These are phyloP conservation scores for Leptarthrus brevirostris DNA, from an alignment of 2,888 invertebrate species.

Conservation along the genomic window DNA sequence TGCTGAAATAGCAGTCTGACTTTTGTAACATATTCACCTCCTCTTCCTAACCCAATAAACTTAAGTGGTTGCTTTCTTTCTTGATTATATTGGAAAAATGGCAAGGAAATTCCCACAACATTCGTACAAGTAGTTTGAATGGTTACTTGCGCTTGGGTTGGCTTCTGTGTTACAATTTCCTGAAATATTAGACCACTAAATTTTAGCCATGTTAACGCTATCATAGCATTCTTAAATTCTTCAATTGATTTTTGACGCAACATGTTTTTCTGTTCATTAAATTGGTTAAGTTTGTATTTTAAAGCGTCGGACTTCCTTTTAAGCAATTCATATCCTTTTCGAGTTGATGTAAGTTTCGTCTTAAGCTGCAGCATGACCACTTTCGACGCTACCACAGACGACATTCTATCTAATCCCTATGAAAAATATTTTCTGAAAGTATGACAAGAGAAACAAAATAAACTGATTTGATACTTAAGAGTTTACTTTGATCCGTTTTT, in stretches of 20 bases:
- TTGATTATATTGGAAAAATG: not conserved
- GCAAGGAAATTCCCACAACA: not conserved
- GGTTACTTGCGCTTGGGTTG: not conserved
- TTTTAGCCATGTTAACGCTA: not conserved
- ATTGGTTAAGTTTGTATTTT: not conserved
- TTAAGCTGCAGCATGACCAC: not conserved
- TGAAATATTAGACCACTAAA: not conserved
- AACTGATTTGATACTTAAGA: too few species aligned
- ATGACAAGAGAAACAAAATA: too few species aligned
- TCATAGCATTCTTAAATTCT: not conserved
- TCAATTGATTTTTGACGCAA: not conserved
- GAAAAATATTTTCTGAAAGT: too few species aligned
- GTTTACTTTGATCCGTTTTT: too few species aligned
- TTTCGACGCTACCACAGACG: not conserved
- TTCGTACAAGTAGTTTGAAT: not conserved
- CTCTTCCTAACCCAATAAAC: slow-evolving; percentile 39
- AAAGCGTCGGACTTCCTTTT: slow-evolving; percentile 30
- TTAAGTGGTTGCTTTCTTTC: not conserved
- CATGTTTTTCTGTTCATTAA: not conserved
- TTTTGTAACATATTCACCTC: slow-evolving; percentile 44
- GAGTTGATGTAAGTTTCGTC: slow-evolving; percentile 1
- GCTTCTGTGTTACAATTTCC: not conserved
- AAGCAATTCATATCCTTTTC: not conserved
- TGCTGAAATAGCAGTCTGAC: slow-evolving; percentile 25
- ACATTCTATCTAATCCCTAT: too few species aligned